These are phyloP conservation scores for Noctua comes DNA, from an alignment of 2,888 invertebrate genomes.

Conservation along the genomic window DNA sequence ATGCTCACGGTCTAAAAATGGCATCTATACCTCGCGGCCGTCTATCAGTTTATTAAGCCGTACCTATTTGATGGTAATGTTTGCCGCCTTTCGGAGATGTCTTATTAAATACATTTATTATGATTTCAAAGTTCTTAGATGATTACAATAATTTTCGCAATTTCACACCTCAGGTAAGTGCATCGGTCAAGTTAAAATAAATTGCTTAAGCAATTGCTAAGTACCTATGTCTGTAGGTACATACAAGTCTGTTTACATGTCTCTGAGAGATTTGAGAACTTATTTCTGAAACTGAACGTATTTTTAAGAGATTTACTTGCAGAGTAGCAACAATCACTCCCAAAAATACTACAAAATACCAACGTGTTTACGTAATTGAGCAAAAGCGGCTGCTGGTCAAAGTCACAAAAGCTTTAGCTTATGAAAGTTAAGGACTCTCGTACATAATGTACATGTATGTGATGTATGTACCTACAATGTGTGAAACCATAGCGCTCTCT, in stretches of 20 bases:
- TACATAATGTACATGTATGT: neutral
- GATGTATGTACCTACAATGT: neutral
- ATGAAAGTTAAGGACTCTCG: neutral
- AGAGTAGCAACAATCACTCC: neutral
- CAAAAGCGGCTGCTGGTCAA: neutral
- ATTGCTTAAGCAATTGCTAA: neutral
- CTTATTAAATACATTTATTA: neutral
- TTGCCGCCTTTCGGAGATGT: neutral
- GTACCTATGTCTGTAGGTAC: neutral
- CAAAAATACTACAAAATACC: neutral
- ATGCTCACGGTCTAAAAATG: slow-evolving; percentile 40
- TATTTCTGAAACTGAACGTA: neutral
- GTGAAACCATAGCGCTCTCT: neutral
- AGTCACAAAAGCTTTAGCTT: neutral
- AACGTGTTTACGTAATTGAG: neutral
- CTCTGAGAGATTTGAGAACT: neutral
- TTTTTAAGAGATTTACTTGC: neutral
- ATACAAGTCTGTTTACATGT: neutral
- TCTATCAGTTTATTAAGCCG: slow-evolving; percentile 4
- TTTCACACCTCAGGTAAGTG: neutral
- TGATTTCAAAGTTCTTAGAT: neutral
- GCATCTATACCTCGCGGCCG: slow-evolving; percentile 50
- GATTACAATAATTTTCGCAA: neutral
- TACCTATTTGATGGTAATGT: slow-evolving; percentile 11
- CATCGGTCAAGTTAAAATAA: neutral